A percentile compares a stretch with the other conserved stretches of the same genome.
These are phyloP conservation scores for Drosophila navojoa DNA, from an alignment of 1,140 invertebrate species.

Conservation along the genomic window DNA sequence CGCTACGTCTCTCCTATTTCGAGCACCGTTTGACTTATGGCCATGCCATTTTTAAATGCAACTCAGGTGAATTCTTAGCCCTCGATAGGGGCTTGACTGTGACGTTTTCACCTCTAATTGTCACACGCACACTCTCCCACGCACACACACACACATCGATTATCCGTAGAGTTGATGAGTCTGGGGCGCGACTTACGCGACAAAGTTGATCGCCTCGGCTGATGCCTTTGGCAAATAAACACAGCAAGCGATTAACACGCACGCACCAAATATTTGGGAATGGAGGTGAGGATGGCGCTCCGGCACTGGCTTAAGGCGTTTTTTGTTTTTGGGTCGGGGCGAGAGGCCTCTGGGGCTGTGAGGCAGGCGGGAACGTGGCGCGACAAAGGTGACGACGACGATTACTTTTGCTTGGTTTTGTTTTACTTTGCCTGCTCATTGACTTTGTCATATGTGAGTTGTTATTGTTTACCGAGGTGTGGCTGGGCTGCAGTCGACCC, in stretches of 20 bases:
- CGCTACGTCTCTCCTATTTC: too few species aligned
- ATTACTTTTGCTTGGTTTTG: conserved; percentile 36
- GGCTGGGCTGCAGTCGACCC: conserved; percentile 14
- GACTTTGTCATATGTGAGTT: conserved; percentile 26
- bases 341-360: neutral
- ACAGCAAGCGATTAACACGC: conserved; percentile 71
- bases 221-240: conserved; percentile 66
- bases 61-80: neutral
- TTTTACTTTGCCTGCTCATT: conserved; percentile 41
- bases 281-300: neutral
- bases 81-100: neutral
- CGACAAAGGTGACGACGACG: conserved; percentile 21
- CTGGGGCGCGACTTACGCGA: neutral
- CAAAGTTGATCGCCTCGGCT: conserved; percentile 17
- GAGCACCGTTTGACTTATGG: neutral
- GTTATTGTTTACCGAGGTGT: conserved; percentile 51
- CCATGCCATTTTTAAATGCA: neutral
- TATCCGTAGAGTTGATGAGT: conserved; percentile 36
- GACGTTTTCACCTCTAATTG: conserved; percentile 47
- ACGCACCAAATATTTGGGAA: conserved; percentile 26
- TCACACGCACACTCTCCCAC: conserved; percentile 45
- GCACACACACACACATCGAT: conserved; percentile 55
- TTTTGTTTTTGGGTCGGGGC: neutral
- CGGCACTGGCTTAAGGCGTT: too few species aligned
- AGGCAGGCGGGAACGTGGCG: neutral